These are phyloP conservation scores for Pherbina coryleti DNA, from an alignment of 2,888 invertebrate species.

Conservation along the genomic window DNA sequence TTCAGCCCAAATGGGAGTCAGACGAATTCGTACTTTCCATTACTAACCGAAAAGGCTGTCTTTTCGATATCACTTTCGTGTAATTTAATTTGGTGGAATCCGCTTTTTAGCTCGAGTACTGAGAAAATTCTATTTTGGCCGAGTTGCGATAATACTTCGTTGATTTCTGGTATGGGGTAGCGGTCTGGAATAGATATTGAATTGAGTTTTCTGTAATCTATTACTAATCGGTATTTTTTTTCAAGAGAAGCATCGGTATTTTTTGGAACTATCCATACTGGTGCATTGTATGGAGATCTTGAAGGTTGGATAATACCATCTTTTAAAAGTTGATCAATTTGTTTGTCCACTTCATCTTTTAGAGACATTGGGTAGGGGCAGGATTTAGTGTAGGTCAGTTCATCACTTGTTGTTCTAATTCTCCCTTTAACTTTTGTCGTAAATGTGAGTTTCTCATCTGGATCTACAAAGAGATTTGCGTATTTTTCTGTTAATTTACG, in stretches of 20 bases:
- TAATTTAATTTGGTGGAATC: conserved; percentile 31
- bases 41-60: conserved; percentile 38
- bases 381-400: conserved; percentile 22
- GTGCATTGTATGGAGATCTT: conserved; percentile 16
- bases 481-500: conserved; percentile 18
- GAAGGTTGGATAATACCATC: not conserved
- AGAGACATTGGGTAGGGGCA: conserved; percentile 33
- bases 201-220: conserved; percentile 31
- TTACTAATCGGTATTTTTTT: conserved; percentile 35
- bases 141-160: conserved; percentile 33
- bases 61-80: conserved; percentile 23
- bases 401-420: conserved; percentile 32
- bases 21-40: conserved; percentile 34
- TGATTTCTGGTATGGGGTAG: conserved; percentile 20
- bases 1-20: conserved; percentile 32
- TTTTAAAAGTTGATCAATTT: not conserved
- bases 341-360: conserved; percentile 4
- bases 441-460: conserved; percentile 32
- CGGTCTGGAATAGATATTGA: not conserved
- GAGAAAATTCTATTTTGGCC: conserved; percentile 25
- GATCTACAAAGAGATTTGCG: conserved; percentile 30
- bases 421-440: conserved; percentile 33
- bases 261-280: conserved; percentile 1
- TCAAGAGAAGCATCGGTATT: conserved; percentile 28
- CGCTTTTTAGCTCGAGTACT: conserved; percentile 15